These are phyloP conservation scores for Bujurquina vittata DNA, from an alignment of 2,113 vertebrate genomes.

Conservation along the genomic window DNA sequence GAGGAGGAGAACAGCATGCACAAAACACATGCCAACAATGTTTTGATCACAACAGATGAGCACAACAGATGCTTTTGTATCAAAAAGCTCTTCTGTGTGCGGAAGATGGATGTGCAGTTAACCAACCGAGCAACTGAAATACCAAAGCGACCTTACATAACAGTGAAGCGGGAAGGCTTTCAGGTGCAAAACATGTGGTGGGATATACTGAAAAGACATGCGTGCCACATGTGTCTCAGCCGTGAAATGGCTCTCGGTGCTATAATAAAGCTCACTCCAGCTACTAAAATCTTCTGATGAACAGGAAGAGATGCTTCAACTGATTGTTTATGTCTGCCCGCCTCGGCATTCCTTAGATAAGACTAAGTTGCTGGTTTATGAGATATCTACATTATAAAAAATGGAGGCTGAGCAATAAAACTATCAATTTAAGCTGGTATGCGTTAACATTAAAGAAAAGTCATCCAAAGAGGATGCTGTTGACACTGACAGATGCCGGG, in stretches of 20 bases:
- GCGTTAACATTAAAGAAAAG: constrained; percentile 18
- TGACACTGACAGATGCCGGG: constrained; percentile 30
- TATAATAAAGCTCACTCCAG: constrained; percentile 36
- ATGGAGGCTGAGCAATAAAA: not conserved
- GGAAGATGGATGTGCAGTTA: constrained; percentile 25
- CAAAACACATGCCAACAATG: constrained; percentile 36
- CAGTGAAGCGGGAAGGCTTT: constrained; percentile 18
- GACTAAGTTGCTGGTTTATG: not conserved
- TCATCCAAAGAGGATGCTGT: constrained; percentile 24
- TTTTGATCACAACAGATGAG: constrained; percentile 21
- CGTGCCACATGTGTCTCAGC: constrained; percentile 42
- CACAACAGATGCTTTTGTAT: constrained; percentile 16
- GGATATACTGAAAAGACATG: constrained; percentile 28
- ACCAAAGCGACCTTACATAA: not conserved
- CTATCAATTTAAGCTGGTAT: not conserved
- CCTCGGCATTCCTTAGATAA: not conserved
- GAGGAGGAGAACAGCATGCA: constrained; percentile 3
- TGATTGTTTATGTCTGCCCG: constrained; percentile 1
- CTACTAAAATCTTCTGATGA: constrained; percentile 50
- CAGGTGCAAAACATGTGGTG: constrained; percentile 72
- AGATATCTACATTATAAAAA: not conserved
- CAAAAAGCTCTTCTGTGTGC: constrained; percentile 20
- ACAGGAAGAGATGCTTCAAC: constrained; percentile 33
- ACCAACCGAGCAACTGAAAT: not conserved
- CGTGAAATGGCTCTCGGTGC: constrained; percentile 30